Evolutionary conservation across 2,888 invertebrate species (phyloP).

Genomic region (Lucinisca nassula): DNA sequence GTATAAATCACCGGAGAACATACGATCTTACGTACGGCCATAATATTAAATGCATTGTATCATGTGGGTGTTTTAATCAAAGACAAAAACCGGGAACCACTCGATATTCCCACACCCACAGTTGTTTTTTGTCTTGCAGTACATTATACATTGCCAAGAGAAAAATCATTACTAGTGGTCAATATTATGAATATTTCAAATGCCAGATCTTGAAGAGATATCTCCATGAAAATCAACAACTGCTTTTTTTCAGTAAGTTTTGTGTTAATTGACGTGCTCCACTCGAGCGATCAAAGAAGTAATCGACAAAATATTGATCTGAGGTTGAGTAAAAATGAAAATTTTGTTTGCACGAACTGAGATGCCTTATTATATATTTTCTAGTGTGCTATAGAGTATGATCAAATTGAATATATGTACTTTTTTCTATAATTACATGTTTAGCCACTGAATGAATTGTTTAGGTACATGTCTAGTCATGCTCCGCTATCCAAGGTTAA

Average conservation of each 20-base stretch:
- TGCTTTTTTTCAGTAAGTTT: not conserved
- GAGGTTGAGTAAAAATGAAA: not conserved
- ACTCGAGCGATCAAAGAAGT: not conserved
- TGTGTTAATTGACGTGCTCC: not conserved
- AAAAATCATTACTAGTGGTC: not conserved
- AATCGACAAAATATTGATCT: not conserved
- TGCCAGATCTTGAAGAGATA: not conserved
- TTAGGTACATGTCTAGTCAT: no score
- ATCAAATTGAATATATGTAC: not conserved
- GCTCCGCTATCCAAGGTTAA: no score
- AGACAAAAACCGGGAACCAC: no score
- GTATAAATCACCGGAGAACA: no score
- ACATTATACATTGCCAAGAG: not conserved
- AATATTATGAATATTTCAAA: constrained; percentile 1
- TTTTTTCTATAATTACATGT: constrained; percentile 5
- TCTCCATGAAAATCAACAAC: not conserved
- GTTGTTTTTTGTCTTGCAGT: not conserved
- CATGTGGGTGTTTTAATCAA: no score
- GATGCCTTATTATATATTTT: not conserved
- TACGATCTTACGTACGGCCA: no score
- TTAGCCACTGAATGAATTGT: no score
- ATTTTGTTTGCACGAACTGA: not conserved
- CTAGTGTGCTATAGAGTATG: not conserved
- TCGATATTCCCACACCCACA: no score
- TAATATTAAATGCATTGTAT: no score